A percentile compares a stretch with the other conserved stretches of the same genome.
phyloP scores from a whole-genome alignment of 2,797 vertebrate genomes.

The Pseudochirops cupreus region DNA sequence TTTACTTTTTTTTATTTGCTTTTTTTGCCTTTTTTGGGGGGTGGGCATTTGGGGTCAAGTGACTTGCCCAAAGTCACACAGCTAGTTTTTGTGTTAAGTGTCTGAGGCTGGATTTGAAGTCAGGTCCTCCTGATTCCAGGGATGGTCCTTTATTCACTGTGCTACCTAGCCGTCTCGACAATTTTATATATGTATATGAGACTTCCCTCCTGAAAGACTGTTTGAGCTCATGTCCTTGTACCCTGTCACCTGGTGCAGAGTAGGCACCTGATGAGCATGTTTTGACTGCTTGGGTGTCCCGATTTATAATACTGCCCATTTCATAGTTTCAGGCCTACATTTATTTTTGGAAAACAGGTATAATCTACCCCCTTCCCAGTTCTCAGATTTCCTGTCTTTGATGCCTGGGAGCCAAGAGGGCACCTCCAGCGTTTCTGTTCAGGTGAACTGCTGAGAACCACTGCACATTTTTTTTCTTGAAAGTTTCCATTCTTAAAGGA shows the following conservation, averaged over 20 bases:
- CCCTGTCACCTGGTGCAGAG: neutral
- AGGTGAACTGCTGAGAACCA: no score
- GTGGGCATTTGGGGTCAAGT: no score
- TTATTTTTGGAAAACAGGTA: neutral
- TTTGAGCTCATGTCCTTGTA: neutral
- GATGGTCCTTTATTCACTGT: no score
- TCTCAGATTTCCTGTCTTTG: neutral
- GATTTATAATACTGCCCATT: neutral
- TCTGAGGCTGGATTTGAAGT: no score
- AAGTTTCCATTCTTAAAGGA: no score
- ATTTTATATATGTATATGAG: neutral
- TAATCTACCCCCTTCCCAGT: neutral
- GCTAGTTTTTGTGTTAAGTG: no score
- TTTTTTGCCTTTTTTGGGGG: no score
- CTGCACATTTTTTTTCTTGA: no score
- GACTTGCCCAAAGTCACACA: no score
- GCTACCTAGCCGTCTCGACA: neutral
- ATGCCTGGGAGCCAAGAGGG: neutral
- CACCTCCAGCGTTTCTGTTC: no score
- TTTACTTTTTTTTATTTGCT: neutral
- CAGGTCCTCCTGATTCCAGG: no score
- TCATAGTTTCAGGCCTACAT: neutral
- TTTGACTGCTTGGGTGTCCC: neutral
- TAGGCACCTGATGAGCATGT: neutral
- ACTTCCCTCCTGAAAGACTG: neutral